Conservation (phyloP, 2,888 invertebrate species). For the Cistogaster globosa region DNA sequence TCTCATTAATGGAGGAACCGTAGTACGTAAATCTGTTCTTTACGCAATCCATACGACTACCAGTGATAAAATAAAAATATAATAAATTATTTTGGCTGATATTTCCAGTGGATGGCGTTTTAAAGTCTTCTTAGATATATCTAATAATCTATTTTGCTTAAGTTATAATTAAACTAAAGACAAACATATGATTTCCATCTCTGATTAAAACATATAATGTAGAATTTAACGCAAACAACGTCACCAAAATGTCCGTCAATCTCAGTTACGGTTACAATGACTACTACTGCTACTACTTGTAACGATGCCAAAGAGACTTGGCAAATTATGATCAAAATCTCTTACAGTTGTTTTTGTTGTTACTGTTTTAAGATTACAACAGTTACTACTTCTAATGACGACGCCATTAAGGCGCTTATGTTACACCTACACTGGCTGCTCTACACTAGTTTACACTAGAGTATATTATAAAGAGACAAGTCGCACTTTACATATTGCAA, state of each 20-base stretch:
- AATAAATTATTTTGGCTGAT: too few species aligned
- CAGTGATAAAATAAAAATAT: too few species aligned
- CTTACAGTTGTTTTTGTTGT: conserved; percentile 36
- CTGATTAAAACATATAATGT: conserved; percentile 26
- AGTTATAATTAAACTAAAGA: not conserved
- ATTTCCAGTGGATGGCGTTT: too few species aligned
- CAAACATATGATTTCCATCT: not conserved
- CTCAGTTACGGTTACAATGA: conserved; percentile 54
- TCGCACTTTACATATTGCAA: not conserved
- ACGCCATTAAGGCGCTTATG: conserved; percentile 73
- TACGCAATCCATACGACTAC: too few species aligned
- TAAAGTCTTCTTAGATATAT: not conserved
- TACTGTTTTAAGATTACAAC: conserved; percentile 52
- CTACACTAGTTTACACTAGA: not conserved
- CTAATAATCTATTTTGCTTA: not conserved
- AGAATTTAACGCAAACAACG: conserved; percentile 48
- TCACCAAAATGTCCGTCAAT: conserved; percentile 68
- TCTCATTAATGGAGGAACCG: too few species aligned
- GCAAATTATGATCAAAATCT: conserved; percentile 49
- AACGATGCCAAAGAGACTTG: conserved; percentile 18
- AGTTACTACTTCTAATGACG: conserved; percentile 60
- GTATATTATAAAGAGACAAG: too few species aligned
- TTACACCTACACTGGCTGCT: conserved; percentile 70
- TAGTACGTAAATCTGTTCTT: too few species aligned
- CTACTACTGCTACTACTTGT: conserved; percentile 36